Evolutionary conservation across 2,888 invertebrate genomes (phyloP), one percentile per base, ranked within the genome.

Genomic region (Acleris sparsana): DNA sequence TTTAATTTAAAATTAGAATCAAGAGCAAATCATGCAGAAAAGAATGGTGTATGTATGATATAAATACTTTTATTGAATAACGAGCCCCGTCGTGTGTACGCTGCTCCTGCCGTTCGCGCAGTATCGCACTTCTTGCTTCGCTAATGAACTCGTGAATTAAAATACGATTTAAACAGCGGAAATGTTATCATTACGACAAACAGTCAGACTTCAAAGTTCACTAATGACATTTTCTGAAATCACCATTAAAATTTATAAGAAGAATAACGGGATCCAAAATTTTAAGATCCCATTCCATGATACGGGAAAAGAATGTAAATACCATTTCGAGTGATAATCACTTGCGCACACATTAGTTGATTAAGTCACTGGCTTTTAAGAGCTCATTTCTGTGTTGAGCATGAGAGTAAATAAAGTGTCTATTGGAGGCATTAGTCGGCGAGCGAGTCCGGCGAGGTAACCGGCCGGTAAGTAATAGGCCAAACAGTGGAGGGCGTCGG

Each of bases 401-500:
- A 77, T 81, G 79, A 74, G 72, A 72, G 85, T 82, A 87, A 87
- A 88, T 80, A 86, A 77, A 80, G 72, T 75, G 77, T 72, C 72
- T 79, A 77, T 82, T 79, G 78, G 80, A 80, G 76, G 79, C 78
- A 76, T 78, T 75, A 73, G 76, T 72, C 62, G 63, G 53, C 63
- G 67, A 64, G 63, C 62, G 75, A 74, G 71, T 71, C 77, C 74
- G 76, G 71, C 67, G 74, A 76, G 76, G 80, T 83, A 85, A 88
- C 82, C 80, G 78, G 73, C 71, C 74, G 82, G 82, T 90, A 91
- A 91, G 84, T 88, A 84, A 84, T 83, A 87, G 84, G 74, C 74
- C 82, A 90, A 89, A 90, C 84, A 89, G 79, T 76, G 39, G 77
- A 80, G 78, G 82, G 80, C 80, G 78, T 80, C 71, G 75, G 74